These are phyloP conservation scores for Brachionus paranguensis DNA, from an alignment of 1,140 invertebrate species.

Conservation along the genomic window DNA sequence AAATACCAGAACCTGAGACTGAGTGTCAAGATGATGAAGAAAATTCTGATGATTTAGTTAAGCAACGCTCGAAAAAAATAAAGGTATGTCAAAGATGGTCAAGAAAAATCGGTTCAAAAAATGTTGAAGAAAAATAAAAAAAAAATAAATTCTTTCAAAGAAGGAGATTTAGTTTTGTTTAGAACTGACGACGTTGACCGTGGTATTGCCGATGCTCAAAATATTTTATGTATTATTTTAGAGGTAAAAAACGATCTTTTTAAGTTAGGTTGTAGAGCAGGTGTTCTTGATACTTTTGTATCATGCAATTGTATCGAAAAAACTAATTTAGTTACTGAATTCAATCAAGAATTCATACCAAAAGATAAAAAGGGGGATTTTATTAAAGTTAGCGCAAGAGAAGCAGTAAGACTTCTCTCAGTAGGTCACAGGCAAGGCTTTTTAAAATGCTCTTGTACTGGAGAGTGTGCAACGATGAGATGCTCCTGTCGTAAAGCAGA, in stretches of 20 bases:
- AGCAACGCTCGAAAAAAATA: constrained; percentile 3
- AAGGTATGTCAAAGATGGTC: not conserved
- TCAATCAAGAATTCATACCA: not conserved
- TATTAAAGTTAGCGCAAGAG: not conserved
- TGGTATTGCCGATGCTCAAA: not conserved
- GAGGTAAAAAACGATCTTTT: not conserved
- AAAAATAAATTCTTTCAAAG: not conserved
- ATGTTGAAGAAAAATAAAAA: not conserved
- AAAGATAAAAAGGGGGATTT: not conserved
- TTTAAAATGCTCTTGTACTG: not conserved
- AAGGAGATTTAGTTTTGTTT: not conserved
- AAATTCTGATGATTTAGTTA: too few species aligned
- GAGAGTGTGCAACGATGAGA: not conserved
- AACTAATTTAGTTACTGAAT: not conserved
- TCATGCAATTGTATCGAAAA: not conserved
- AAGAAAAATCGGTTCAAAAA: too few species aligned
- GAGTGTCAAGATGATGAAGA: too few species aligned
- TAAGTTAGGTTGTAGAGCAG: not conserved
- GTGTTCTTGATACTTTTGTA: not conserved
- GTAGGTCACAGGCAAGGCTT: not conserved
- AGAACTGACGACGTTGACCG: not conserved
- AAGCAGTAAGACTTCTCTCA: not conserved
- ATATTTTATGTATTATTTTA: not conserved
- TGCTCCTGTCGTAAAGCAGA: not conserved
- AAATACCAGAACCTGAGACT: too few species aligned